phyloP scores from a whole-genome alignment of 2,888 invertebrate genomes.

The Alviniconcha strummeri region DNA sequence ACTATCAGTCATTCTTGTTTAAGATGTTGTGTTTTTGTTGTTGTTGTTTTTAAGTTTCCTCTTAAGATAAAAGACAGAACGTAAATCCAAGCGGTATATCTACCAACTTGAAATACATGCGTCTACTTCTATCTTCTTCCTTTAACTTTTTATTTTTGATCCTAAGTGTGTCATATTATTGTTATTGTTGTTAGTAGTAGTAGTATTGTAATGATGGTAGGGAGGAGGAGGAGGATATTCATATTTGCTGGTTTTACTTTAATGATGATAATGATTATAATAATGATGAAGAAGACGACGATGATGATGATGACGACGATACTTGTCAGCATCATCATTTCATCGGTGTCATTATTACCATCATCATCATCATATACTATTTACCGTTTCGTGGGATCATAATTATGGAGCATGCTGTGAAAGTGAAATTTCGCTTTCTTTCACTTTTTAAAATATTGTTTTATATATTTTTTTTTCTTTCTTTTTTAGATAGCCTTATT shows the following conservation, averaged over 20 bases:
- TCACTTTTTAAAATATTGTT: not conserved
- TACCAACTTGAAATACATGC: not conserved
- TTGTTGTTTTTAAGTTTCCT: too few relatives aligned
- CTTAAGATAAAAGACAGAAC: too few relatives aligned
- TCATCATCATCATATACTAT: not conserved
- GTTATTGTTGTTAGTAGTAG: not conserved
- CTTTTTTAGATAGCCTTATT: too few relatives aligned
- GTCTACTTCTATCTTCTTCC: not conserved
- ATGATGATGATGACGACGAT: conserved; percentile 6
- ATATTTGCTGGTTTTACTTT: not conserved
- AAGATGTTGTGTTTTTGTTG: too few relatives aligned
- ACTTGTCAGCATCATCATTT: not conserved
- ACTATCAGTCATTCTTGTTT: too few relatives aligned
- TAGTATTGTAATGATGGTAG: not conserved
- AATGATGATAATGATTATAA: conserved; percentile 9
- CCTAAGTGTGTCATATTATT: not conserved
- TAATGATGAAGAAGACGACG: conserved; percentile 9
- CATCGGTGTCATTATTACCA: not conserved
- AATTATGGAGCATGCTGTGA: not conserved
- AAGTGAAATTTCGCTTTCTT: not conserved
- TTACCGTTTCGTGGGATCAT: not conserved
- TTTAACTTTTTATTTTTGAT: not conserved
- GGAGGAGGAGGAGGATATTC: too few relatives aligned
- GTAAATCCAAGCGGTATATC: not conserved
- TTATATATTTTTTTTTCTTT: not conserved